Percentiles rank a stretch among this genome's conserved stretches.
These are phyloP conservation scores for Dendroctonus valens DNA, from an alignment of 1,140 invertebrate genomes.

Conservation along the genomic window DNA sequence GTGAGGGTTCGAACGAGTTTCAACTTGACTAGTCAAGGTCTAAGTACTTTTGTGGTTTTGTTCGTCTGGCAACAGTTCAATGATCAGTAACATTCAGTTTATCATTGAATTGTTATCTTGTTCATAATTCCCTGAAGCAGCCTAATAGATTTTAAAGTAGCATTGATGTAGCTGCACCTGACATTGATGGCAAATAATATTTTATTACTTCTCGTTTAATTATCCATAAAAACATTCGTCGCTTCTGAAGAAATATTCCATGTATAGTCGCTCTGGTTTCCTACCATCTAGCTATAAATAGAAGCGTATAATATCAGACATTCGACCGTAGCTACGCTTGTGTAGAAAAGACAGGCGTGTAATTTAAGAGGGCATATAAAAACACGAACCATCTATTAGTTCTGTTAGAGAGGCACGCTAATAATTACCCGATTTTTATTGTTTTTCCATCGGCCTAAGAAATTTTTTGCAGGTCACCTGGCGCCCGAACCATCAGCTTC, in stretches of 20 bases:
- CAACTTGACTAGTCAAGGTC: too few species aligned
- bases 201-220: slow-evolving; percentile 11
- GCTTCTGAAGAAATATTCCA: slow-evolving; percentile 11
- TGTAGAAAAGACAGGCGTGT: slow-evolving; percentile 26
- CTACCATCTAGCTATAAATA: slow-evolving; percentile 24
- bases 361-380: slow-evolving; percentile 31
- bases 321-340: slow-evolving; percentile 10
- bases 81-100: too few species aligned
- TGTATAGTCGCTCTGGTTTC: slow-evolving; percentile 21
- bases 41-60: too few species aligned
- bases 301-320: slow-evolving; percentile 21
- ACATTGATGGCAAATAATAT: not conserved
- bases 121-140: too few species aligned
- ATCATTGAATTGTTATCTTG: too few species aligned
- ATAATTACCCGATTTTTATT: slow-evolving; percentile 30
- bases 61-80: too few species aligned
- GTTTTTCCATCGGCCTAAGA: slow-evolving; percentile 10
- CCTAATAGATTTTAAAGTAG: too few species aligned
- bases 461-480: slow-evolving; percentile 27
- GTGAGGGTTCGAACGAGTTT: too few species aligned
- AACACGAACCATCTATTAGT: slow-evolving; percentile 30
- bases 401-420: slow-evolving; percentile 30
- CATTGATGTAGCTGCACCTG: too few species aligned
- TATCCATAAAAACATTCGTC: slow-evolving; percentile 18
- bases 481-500: slow-evolving; percentile 17